Conservation (phyloP, 2,113 vertebrate genomes). For the Python bivittatus region DNA sequence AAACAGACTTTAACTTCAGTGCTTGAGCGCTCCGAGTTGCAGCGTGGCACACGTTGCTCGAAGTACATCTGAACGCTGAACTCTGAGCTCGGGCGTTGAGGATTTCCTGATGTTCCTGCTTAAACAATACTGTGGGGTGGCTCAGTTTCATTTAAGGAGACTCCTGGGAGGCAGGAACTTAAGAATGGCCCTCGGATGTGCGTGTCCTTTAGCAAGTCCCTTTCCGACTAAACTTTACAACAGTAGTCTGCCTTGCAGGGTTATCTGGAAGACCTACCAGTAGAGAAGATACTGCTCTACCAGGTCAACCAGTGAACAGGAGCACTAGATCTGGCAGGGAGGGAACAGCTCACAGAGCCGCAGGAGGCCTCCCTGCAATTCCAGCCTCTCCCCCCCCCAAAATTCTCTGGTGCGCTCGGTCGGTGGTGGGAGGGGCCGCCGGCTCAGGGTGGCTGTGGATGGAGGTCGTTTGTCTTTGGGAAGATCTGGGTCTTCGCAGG, state of each 20-base stretch:
- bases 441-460: slow-evolving; percentile 44
- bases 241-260: not conserved
- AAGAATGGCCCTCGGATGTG: not conserved
- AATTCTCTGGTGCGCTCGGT: not conserved
- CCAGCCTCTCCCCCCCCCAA: not conserved
- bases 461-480: slow-evolving; percentile 52
- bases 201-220: not conserved
- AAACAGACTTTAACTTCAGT: accelerated
- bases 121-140: not conserved
- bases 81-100: not conserved
- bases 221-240: not conserved
- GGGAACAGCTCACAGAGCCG: no score
- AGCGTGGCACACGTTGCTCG: not conserved
- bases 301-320: no score
- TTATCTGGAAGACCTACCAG: not conserved
- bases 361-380: not conserved
- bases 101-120: not conserved
- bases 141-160: not conserved
- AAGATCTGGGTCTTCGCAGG: slow-evolving; percentile 32
- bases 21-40: not conserved
- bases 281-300: no score
- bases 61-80: not conserved
- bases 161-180: not conserved
- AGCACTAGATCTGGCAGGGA: no score
- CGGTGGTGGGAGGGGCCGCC: not conserved